phyloP scores from a whole-genome alignment of 2,797 vertebrate species.

The Serranus cabrilla region DNA sequence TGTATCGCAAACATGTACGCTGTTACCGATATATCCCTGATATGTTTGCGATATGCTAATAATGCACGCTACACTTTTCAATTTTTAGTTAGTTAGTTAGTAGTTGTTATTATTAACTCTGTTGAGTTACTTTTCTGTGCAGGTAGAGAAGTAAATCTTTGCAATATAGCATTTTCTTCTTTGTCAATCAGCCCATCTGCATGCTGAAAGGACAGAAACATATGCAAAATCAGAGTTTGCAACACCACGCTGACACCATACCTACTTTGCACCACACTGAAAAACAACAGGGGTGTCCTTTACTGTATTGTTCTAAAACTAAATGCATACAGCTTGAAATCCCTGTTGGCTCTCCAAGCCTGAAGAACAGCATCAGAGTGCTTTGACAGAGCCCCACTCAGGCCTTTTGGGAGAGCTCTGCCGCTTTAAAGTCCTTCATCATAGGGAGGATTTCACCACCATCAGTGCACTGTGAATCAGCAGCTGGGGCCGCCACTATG shows the following conservation, averaged over 20 bases:
- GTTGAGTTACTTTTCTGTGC: too few species aligned
- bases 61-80: too few species aligned
- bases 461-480: constrained; percentile 58
- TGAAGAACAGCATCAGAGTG: constrained; percentile 53
- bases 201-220: neutral
- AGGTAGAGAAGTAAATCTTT: neutral
- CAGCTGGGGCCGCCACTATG: constrained; percentile 45
- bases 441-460: constrained; percentile 69
- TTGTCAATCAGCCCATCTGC: neutral
- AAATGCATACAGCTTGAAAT: constrained; percentile 50
- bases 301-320: constrained; percentile 21
- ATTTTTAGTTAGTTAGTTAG: too few species aligned
- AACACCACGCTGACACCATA: neutral
- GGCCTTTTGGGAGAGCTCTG: constrained; percentile 61
- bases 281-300: constrained; percentile 5
- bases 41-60: too few species aligned
- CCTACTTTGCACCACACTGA: neutral
- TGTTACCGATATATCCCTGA: too few species aligned
- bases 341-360: constrained; percentile 40
- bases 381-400: constrained; percentile 57
- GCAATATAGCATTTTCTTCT: neutral
- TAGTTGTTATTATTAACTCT: too few species aligned
- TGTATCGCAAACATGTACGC: too few species aligned
- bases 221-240: neutral
- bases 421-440: constrained; percentile 68